Base-by-base conservation (phyloP, 1,140 invertebrate genomes). In the Papilio helenus region DNA sequence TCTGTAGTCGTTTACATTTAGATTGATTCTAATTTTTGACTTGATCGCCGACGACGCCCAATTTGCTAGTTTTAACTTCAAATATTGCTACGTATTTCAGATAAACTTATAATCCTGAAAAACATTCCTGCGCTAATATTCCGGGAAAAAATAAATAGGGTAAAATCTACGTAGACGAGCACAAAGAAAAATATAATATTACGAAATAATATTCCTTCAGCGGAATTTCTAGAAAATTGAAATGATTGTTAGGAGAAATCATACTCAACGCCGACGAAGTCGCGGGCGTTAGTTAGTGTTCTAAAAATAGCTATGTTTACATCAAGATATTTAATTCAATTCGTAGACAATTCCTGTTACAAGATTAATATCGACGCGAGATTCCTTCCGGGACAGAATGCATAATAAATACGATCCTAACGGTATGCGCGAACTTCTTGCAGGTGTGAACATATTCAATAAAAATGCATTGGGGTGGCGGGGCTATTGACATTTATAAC, bases 401-500 rank as follows among this genome's bases (percentile, higher is more conserved):
- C 26, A 68, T 68, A 68, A 68, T 61, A 61, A 61, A 61, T 68
- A 14, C 26, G 26, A 68, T 29, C 12, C 26, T 29, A 68, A 68
- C 26, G 61, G 61, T 29, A 68, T 12, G 10, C 23, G 23, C 23
- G 58, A 23, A 61, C 23, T 10, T 18, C n/a, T 58, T 26, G 58
- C 4, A 55, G 14, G 58, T 26, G 20, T 23, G 58, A 23, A 61
- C 1, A 58, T 61, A 26, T 26, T 14, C 26, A 14, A 61, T 61
- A 61, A 61, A 26, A 61, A 26, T 26, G 58, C 51, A 55, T 55
- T 14, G 23, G 23, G 12, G 20, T 26, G 58, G 58, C 2, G 51
- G 2, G 51, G 51, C n/a, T 55, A 55, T 55, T 55, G 51, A 55
- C 51, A 55, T 55, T 55, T 55, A 18, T 20, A 55, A 18, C 8